Percentiles rank a stretch among this genome's conserved stretches.
phyloP scores from a whole-genome alignment of 2,113 vertebrate genomes.

The Leucosticte australis region DNA sequence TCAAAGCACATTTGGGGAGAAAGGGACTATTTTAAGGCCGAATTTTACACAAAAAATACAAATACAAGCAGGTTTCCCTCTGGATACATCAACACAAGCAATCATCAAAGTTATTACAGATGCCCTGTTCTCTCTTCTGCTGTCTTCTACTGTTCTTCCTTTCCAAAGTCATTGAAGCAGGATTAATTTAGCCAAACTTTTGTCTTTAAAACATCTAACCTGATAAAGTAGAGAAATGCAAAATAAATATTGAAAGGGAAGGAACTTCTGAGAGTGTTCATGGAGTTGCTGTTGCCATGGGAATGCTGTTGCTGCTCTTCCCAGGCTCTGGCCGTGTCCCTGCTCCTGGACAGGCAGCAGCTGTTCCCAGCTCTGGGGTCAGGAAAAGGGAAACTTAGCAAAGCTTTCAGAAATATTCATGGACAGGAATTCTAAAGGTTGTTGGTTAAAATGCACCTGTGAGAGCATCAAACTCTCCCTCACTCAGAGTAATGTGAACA shows the following conservation, averaged over 20 bases:
- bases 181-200: neutral
- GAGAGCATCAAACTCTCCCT: neutral
- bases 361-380: neutral
- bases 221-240: neutral
- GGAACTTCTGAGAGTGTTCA: neutral
- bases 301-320: neutral
- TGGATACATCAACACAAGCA: neutral
- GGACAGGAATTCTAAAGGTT: neutral
- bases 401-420: neutral
- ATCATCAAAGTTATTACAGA: neutral
- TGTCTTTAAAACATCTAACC: neutral
- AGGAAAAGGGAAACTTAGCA: neutral
- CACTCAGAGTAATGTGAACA: rapidly evolving
- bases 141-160: neutral
- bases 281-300: neutral
- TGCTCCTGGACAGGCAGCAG: neutral
- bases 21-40: neutral
- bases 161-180: neutral
- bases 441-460: neutral
- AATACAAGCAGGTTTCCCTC: neutral
- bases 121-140: neutral
- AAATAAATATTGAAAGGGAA: neutral
- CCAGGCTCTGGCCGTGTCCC: neutral
- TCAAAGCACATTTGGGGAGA: neutral
- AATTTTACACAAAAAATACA: neutral